Conservation (phyloP, 2,888 invertebrate species). For the Stegophylla sp. region DNA sequence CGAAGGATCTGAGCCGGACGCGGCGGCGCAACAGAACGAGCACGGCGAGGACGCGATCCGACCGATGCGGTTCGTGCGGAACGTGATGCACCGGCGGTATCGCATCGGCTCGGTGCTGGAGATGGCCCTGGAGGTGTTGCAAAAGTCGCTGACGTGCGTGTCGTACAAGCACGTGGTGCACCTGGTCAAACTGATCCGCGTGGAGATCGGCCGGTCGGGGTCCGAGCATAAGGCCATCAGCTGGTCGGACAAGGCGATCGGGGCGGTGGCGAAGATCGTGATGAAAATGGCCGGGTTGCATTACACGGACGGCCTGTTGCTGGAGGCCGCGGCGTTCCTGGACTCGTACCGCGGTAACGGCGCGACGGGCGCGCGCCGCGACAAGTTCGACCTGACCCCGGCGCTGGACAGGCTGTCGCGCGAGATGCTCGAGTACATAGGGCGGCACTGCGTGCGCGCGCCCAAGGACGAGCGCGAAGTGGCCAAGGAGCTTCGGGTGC, state of each 20-base stretch:
- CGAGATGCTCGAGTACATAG: background rate
- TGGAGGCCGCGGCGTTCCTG: background rate
- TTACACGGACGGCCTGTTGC: background rate
- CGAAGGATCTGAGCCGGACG: background rate
- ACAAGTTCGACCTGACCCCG: background rate
- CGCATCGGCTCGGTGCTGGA: background rate
- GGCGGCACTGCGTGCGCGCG: background rate
- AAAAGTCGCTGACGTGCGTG: background rate
- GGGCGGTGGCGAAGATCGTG: background rate
- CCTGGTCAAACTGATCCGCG: background rate
- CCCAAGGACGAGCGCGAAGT: background rate
- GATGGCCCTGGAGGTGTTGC: background rate
- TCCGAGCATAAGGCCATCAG: background rate
- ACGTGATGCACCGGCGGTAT: background rate
- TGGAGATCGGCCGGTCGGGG: background rate
- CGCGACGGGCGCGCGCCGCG: accelerated
- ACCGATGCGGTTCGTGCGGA: background rate
- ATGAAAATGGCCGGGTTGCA: slow-evolving; percentile 11
- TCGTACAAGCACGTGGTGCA: slow-evolving; percentile 14
- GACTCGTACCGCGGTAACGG: background rate
- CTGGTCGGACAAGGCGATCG: background rate
- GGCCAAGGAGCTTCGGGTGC: background rate
- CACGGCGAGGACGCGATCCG: background rate
- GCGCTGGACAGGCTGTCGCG: accelerated
- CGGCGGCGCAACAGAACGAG: accelerated